Evolutionary conservation across 2,113 vertebrate genomes (phyloP).

Genomic region (Theristicus caerulescens): DNA sequence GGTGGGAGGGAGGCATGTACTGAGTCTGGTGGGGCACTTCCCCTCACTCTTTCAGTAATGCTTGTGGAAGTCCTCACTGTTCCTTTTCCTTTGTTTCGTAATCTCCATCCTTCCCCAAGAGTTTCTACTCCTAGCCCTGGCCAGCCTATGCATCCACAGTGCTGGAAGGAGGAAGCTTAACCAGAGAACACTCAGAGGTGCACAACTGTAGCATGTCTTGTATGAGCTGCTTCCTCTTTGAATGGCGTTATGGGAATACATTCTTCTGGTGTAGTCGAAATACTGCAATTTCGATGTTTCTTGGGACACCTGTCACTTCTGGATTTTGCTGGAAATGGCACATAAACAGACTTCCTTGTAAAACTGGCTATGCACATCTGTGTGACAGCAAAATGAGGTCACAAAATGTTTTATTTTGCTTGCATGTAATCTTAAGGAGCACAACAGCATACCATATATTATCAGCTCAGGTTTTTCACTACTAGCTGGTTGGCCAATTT

Average conservation of each 20-base stretch:
- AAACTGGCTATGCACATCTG: not conserved
- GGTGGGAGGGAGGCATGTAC: not conserved
- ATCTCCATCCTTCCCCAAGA: not conserved
- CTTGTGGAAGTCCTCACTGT: not conserved
- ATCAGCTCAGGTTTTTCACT: not conserved
- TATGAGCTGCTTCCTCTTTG: not conserved
- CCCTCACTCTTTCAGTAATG: not conserved
- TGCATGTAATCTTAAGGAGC: not conserved
- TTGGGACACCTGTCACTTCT: not conserved
- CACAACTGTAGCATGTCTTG: not conserved
- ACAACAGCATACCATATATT: not conserved
- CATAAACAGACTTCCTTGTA: not conserved
- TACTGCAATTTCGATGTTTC: not conserved
- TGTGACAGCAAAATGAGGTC: not conserved
- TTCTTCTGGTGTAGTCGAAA: not conserved
- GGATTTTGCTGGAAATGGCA: not conserved
- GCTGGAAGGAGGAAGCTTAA: not conserved
- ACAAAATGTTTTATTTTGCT: not conserved
- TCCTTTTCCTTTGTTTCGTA: not conserved
- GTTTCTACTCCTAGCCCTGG: not conserved
- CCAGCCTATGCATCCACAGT: not conserved
- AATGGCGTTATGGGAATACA: not conserved
- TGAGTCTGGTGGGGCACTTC: not conserved
- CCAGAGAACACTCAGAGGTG: not conserved
- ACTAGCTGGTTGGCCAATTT: not conserved